Evolutionary conservation across 37 sponge, comb jelly and placozoan species (phyloP), one percentile per base, ranked within the genome.

Genomic region (Ephydatia muelleri): DNA sequence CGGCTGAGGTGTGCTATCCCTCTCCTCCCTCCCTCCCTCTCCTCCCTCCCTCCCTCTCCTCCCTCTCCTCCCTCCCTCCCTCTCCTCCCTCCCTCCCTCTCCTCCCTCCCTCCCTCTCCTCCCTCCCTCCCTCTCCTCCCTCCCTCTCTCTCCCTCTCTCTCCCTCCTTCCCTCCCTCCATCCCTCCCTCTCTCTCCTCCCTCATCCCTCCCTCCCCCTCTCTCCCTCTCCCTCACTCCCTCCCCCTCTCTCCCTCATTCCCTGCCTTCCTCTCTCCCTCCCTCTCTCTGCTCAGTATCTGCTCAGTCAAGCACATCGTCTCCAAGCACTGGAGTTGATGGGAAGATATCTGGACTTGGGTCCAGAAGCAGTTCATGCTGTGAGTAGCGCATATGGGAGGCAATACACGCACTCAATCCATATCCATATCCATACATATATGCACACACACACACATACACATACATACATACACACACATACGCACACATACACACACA

Each of bases 271-370:
- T n/a, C 57, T 37, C 30, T 26, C 66, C 25, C 27, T 25, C 27
- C 82, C 5, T 72, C 57, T 8, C 64, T 67, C 21, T 65, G 38
- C 49, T 0, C 78, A 98, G 96, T 94, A 97, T 47, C 80, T 99
- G 76, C 91, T 99, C 73, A 97, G 99, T 71, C 94, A 94, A 65
- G 83, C 87, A 39, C 94, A 99, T 69, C 76, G 99, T 25, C 73
- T 93, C 34, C 94, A 93, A 32, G 96, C 97, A 47, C 95, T 99
- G 71, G 96, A 97, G 76, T 81, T 99, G 28, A 87, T 99, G 8
- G 92, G 97, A 2, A 83, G 89, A 68, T 99, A 93, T 72, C 87
- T 99, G 25, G 99, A 99, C 84, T 84, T 95, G 40, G 99, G 99
- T 0, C 93, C 96, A 0, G 89, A 83, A 83, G 99, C 99, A 2